Conservation (phyloP, 2,113 vertebrate species). For the Chaetodon auriga region DNA sequence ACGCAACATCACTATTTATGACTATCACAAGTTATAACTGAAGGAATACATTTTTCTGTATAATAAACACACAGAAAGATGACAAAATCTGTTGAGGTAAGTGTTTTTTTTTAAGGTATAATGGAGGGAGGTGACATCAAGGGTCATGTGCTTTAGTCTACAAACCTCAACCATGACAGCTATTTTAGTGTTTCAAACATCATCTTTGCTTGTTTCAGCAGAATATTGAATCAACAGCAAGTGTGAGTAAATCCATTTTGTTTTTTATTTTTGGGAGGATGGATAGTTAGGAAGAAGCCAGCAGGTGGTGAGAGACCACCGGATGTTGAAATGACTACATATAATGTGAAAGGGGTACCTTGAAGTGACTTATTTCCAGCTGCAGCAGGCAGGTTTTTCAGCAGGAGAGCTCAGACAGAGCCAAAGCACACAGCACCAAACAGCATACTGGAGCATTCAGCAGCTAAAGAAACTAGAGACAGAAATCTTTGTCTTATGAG, state of each 20-base stretch:
- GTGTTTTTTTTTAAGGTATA: conserved; percentile 2
- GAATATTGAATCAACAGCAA: not conserved
- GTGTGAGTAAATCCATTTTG: not conserved
- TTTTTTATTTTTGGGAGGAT: not conserved
- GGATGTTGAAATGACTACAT: not conserved
- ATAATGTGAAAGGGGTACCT: not conserved
- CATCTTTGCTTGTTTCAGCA: not conserved
- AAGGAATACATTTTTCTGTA: not conserved
- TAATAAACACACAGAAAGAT: not conserved
- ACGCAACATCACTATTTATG: conserved; percentile 35
- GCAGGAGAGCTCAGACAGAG: not conserved
- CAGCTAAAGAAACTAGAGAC: not conserved
- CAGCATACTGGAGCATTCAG: not conserved
- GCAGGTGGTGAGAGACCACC: not conserved
- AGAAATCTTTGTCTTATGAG: not conserved
- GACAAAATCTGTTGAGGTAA: not conserved
- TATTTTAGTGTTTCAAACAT: not conserved
- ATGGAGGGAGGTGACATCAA: not conserved
- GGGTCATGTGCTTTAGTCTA: not conserved
- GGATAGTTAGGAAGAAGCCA: not conserved
- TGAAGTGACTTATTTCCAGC: not conserved
- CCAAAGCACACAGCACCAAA: not conserved
- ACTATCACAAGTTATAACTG: conserved; percentile 12
- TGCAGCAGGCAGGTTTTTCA: not conserved
- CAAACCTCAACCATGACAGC: not conserved